Evolutionary conservation across 2,797 vertebrate genomes (phyloP), one percentile per base, ranked within the genome.

Genomic region (Sebastes minor): DNA sequence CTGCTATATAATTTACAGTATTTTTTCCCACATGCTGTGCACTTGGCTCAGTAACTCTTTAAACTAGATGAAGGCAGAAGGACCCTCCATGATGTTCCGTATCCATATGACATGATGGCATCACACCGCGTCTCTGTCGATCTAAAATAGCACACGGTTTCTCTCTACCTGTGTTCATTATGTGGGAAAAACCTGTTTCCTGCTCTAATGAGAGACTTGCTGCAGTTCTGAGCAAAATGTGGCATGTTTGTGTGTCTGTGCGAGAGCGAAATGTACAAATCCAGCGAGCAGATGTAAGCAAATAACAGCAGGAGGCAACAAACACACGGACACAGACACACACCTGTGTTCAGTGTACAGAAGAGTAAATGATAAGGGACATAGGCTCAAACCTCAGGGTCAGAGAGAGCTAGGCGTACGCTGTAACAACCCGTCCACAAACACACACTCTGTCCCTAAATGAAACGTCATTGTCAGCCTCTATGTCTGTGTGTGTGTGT

Each of bases 391-490:
- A 84, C 61, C 59, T 84, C 74, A 23, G 70, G 74, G 86, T 90
- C 74, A 85, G 42, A 78, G 74, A 61, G 53, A 81, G 63, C 71
- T 64, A 18, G 12, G 62, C 61, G 53, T 80, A 23, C 4, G 67
- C 52, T 71, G 42, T 67, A 82, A 75, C 70, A 77, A 70, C 67
- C 74, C 25, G 2, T 52, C 13, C 9, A 56, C 75, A 83, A 49
- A 82, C 83, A 75, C 69, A 79, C 70, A 76, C 77, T 49, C 23
- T 62, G 59, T 71, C 74, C 76, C 78, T 80, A 88, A 91, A 91
- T 89, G 80, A 91, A 90, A 91, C 62, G 81, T 84, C 72, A 85
- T 87, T 89, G 87, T 85, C 81, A 14, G 72, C 33, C 18, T 27
- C 10, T 77, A 22, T 27, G 66, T 30, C 13, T 55, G 73, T 72